These are phyloP conservation scores for Eurytemora carolleeae DNA, from an alignment of 1,140 invertebrate species.

Conservation along the genomic window DNA sequence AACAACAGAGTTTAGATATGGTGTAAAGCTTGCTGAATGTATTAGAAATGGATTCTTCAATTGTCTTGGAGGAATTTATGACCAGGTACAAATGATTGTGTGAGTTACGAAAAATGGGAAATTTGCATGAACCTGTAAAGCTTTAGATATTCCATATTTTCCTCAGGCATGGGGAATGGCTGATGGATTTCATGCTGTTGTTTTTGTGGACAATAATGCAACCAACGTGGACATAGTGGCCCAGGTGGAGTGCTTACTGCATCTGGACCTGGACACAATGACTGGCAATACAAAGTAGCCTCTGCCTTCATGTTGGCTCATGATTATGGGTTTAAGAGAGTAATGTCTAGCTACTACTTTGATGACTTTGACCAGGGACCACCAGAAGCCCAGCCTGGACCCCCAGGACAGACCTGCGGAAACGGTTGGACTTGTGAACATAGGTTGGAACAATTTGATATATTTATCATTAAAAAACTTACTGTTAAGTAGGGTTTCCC, in stretches of 20 bases:
- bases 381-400: too few relatives aligned
- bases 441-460: too few relatives aligned
- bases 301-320: constrained; percentile 50
- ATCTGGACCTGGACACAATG: constrained; percentile 19
- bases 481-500: too few relatives aligned
- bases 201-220: constrained; percentile 40
- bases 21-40: constrained; percentile 34
- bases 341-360: constrained; percentile 52
- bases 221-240: constrained; percentile 40
- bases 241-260: constrained; percentile 26
- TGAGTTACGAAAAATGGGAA: too few relatives aligned
- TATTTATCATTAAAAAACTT: too few relatives aligned
- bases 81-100: constrained; percentile 24
- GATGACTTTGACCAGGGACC: constrained; percentile 32
- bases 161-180: constrained; percentile 28
- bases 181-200: constrained; percentile 23
- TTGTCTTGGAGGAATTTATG: constrained; percentile 20
- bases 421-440: constrained; percentile 77
- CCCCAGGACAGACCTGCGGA: too few relatives aligned
- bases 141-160: too few relatives aligned
- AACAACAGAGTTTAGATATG: constrained; percentile 54
- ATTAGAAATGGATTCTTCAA: constrained; percentile 29
- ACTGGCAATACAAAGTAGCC: constrained; percentile 37
- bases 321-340: constrained; percentile 43
- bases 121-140: too few relatives aligned